Conservation (phyloP, 2,797 vertebrate genomes). For the Glyptemys insculpta region DNA sequence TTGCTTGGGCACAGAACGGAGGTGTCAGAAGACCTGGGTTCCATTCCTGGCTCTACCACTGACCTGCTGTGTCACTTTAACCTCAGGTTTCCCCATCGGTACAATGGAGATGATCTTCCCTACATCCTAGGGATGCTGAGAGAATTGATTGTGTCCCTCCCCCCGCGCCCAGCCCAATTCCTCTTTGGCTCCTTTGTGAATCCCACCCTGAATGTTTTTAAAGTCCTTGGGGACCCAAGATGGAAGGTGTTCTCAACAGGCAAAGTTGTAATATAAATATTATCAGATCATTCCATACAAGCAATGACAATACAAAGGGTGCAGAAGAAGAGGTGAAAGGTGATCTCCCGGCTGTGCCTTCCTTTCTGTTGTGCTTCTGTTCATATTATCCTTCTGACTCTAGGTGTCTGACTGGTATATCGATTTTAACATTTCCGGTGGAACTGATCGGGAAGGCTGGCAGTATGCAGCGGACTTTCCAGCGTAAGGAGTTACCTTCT, state of each 20-base stretch:
- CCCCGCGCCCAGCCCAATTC: not conserved
- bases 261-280: not conserved
- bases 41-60: not conserved
- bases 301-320: not conserved
- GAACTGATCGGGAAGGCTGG: constrained; percentile 96
- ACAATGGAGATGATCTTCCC: not conserved
- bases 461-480: constrained; percentile 98
- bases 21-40: not conserved
- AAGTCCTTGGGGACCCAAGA: not conserved
- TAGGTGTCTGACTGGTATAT: constrained; percentile 95
- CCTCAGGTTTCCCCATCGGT: not conserved
- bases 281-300: not conserved
- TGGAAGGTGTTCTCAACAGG: not conserved
- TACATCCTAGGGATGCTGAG: not conserved
- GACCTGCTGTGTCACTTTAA: not conserved
- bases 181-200: not conserved
- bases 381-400: not conserved
- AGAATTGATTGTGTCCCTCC: not conserved
- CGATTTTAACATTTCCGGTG: constrained; percentile 89
- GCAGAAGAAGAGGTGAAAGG: not conserved
- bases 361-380: not conserved
- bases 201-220: not conserved
- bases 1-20: not conserved
- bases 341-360: not conserved
- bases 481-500: constrained; percentile 83